phyloP scores from a whole-genome alignment of 2,888 invertebrate genomes.

The Diadegma fenestrale region DNA sequence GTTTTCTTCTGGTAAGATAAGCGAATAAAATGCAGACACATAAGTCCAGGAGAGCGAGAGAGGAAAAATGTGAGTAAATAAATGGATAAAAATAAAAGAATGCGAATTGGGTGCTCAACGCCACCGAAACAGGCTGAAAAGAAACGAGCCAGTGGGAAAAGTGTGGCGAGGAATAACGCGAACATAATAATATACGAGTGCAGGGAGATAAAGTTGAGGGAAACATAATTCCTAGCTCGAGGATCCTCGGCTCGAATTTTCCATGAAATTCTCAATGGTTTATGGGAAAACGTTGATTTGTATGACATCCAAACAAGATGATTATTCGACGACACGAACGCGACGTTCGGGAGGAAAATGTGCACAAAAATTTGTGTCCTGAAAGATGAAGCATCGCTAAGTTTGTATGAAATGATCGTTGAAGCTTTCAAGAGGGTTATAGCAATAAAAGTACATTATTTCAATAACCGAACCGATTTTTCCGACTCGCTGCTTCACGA shows the following conservation, averaged over 20 bases:
- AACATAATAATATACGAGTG: conserved; percentile 36
- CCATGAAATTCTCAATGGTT: background rate
- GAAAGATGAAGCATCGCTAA: conserved; percentile 24
- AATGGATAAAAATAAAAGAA: conserved; percentile 45
- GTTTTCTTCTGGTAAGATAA: conserved; percentile 33
- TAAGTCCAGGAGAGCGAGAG: background rate
- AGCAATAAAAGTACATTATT: conserved; percentile 83
- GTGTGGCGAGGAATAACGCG: conserved; percentile 56
- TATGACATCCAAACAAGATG: background rate
- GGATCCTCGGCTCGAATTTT: conserved; percentile 14
- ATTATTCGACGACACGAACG: conserved; percentile 16
- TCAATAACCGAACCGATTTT: conserved; percentile 83
- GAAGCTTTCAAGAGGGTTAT: conserved; percentile 61
- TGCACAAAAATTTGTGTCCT: background rate
- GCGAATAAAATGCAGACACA: conserved; percentile 42
- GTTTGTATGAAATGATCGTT: conserved; percentile 23
- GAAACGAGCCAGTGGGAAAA: conserved; percentile 35
- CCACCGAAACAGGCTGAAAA: conserved; percentile 28
- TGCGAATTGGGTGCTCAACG: conserved; percentile 70
- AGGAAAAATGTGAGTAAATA: background rate
- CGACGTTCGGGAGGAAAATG: conserved; percentile 6
- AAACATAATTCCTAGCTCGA: conserved; percentile 69
- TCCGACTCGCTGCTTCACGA: conserved; percentile 80
- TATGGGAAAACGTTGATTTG: conserved; percentile 1
- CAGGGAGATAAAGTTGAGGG: conserved; percentile 70